Conservation (phyloP, 92 coral and sea anemone species). For the Bergia puertoricense region DNA sequence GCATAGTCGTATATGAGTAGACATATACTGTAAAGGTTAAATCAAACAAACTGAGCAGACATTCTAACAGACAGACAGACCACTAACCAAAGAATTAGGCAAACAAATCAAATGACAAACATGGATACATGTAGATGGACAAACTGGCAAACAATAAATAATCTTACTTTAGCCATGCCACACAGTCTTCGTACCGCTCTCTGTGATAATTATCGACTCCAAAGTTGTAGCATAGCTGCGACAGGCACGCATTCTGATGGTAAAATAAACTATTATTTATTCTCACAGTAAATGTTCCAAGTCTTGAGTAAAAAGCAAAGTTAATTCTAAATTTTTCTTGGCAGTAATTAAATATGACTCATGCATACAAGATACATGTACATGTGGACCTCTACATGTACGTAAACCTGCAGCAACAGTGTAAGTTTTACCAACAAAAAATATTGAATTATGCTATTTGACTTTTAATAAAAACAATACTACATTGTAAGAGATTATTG, state of each 20-base stretch:
- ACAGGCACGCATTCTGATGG: conserved; percentile 69
- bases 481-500: no score
- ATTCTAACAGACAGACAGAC: neutral
- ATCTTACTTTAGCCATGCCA: conserved; percentile 88
- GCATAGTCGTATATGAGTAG: neutral
- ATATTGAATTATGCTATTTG: no score
- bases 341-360: neutral
- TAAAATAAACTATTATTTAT: no score
- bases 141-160: neutral
- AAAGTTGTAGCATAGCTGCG: conserved; percentile 94
- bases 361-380: neutral
- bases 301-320: neutral
- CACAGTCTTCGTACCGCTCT: conserved; percentile 77
- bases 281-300: no score
- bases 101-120: neutral
- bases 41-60: neutral
- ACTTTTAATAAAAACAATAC: no score
- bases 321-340: neutral
- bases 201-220: conserved; percentile 94
- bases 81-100: neutral
- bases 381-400: no score
- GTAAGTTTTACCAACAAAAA: no score
- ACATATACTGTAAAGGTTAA: neutral
- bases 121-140: neutral
- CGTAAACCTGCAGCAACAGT: no score